A percentile compares a stretch with the other conserved stretches of the same genome.
These are phyloP conservation scores for Taurulus bubalis DNA, from an alignment of 2,113 vertebrate species.

Conservation along the genomic window DNA sequence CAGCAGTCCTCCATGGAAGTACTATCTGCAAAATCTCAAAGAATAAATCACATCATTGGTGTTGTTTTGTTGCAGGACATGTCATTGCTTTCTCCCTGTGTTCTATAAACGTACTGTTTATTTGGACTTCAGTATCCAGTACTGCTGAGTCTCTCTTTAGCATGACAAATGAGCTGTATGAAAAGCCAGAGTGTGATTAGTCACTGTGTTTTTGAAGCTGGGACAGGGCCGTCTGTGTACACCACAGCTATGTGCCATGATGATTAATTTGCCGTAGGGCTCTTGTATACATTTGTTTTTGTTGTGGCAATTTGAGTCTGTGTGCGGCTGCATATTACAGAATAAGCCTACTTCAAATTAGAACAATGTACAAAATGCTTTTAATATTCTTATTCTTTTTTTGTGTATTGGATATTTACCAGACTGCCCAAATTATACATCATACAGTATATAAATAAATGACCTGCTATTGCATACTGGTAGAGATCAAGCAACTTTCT, in stretches of 20 bases:
- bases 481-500: constrained; percentile 15
- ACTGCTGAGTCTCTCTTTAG: constrained; percentile 48
- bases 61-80: constrained; percentile 21
- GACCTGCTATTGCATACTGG: background rate
- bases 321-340: background rate
- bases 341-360: background rate
- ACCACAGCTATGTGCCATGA: constrained; percentile 50
- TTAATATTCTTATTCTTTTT: background rate
- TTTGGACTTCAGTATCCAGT: constrained; percentile 45
- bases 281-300: constrained; percentile 48
- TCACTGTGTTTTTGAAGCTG: constrained; percentile 56
- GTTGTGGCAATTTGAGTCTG: constrained; percentile 19
- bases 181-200: constrained; percentile 57
- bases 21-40: constrained; percentile 15
- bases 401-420: constrained; percentile 2
- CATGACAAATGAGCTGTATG: constrained; percentile 65
- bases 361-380: background rate
- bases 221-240: constrained; percentile 40
- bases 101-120: constrained; percentile 42
- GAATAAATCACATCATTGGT: constrained; percentile 47
- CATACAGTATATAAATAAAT: background rate
- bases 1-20: background rate
- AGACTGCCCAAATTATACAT: background rate
- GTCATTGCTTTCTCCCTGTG: constrained; percentile 9
- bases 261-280: constrained; percentile 62